Conservation (phyloP, 1,140 invertebrate genomes). For the Wiebesia pumilae region DNA sequence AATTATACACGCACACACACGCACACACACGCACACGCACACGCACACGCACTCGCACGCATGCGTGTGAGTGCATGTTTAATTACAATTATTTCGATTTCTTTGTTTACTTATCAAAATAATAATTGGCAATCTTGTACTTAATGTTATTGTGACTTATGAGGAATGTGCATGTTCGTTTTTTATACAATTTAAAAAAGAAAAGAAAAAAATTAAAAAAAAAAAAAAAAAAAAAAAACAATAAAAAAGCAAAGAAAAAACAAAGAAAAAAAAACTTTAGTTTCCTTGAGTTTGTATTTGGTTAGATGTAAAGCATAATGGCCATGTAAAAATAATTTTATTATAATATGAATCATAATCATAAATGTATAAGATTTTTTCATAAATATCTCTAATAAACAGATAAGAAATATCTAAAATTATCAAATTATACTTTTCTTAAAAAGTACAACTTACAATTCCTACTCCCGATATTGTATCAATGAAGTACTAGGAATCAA, state of each 20-base stretch:
- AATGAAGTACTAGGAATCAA: not conserved
- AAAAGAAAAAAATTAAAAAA: no score
- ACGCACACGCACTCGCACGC: slow-evolving; percentile 38
- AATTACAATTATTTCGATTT: slow-evolving; percentile 42
- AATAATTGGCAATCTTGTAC: slow-evolving; percentile 73
- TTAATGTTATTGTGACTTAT: slow-evolving; percentile 65
- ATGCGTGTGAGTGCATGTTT: slow-evolving; percentile 41
- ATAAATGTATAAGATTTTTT: slow-evolving; percentile 15
- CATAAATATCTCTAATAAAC: not conserved
- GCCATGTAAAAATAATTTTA: slow-evolving; percentile 32
- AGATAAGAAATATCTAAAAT: slow-evolving; percentile 1
- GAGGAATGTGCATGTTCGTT: slow-evolving; percentile 72
- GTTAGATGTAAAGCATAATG: slow-evolving; percentile 38
- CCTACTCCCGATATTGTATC: not conserved
- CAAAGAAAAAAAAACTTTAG: no score
- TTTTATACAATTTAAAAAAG: slow-evolving; percentile 55
- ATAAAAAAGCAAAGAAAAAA: no score
- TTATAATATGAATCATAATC: slow-evolving; percentile 27
- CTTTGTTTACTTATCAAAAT: slow-evolving; percentile 57
- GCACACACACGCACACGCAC: slow-evolving; percentile 24
- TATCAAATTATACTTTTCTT: not conserved
- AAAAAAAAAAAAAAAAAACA: no score
- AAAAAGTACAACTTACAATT: slow-evolving; percentile 5
- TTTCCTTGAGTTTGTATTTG: slow-evolving; percentile 20
- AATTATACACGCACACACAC: slow-evolving; percentile 43